Base-by-base conservation (phyloP, 2,888 invertebrate genomes). In the Cyclophora albipunctata region DNA sequence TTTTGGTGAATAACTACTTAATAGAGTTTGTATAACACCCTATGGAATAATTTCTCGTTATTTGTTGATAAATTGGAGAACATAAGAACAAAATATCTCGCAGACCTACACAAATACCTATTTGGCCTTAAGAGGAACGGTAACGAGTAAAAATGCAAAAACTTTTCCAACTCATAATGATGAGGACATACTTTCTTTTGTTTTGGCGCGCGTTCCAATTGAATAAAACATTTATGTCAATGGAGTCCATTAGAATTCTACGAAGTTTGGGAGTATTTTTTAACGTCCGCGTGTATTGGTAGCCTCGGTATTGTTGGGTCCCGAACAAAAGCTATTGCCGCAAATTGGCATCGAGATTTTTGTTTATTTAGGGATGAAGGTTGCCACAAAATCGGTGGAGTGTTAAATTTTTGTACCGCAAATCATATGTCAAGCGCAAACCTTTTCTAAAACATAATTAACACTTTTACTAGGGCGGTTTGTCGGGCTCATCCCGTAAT, bases 141-240 rank as follows among this genome's bases (percentile, higher is more conserved):
- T 77, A 79, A 79, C 76, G 74, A 81, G 78, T 78, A 78, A 78
- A 78, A 81, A 84, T 80, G 78, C 78, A 78, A 78, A 82, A 84
- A 81, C 74, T 81, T 81, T 70, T 57, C 66, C 62, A 81, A 81
- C 80, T 80, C 81, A 75, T 84, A 82, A 84, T 81, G 82, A 83
- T 73, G 78, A 76, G 80, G 74, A 79, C 76, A 79, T 78, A 77
- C 75, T 82, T 81, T 80, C 77, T 81, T 84, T 84, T 84, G 81
- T 82, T 83, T 84, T 83, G 82, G 80, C 82, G 71, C 70, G 66
- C 69, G 77, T 75, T 70, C 71, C 83, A 76, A 84, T 83, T 84
- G 84, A 85, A 85, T 85, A 84, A 85, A 84, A 85, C 84, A 85
- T 85, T 85, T 84, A 84, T 84, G 84, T 84, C 84, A 81, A 84